Evolutionary conservation across 2,888 invertebrate genomes (phyloP), one percentile per base, ranked within the genome.

Genomic region (Amblyjoppa proteus): DNA sequence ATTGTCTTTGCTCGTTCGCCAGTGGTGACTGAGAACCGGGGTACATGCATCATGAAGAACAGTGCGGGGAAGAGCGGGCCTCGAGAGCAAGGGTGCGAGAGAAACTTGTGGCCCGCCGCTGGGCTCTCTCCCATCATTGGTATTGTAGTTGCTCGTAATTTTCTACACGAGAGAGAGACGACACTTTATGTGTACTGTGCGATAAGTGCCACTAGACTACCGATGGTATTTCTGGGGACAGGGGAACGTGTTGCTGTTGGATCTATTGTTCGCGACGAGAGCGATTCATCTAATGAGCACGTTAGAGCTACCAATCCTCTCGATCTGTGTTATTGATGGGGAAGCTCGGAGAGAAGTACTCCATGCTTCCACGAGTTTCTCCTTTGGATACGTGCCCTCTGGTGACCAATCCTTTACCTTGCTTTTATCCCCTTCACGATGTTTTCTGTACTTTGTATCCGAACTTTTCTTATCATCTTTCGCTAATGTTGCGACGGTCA

Each of bases 121-220:
- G 79, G 73, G 82, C 79, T 49, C 45, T 85, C 74, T 85, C 75
- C 56, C 79, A 41, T 85, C 82, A 85, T 85, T 82, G 85, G 79
- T 82, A 75, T 58, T 28, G 77, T 70, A 64, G 82, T 64, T 70
- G 82, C 61, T 82, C 78, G 71, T 85, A 75, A 85, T 82, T 82
- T 85, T 45, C 51, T 31, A 41, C 68, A 68, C 78, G 69, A 82
- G 73, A 74, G 71, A 74, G 78, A 81, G 68, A 76, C 66, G 75
- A 64, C 70, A 71, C 66, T 58, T 85, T 38, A 45, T 80, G 66
- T 75, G 56, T 49, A 78, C 75, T 49, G 25, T 31, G 75, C 71
- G 58, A 70, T 68, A 66, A 38, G 77, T 71, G 58, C 45, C 77
- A 64, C 61, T 70, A 61, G 20, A 28, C 13, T 53, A 69, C 74